Evolutionary conservation across 2,797 vertebrate genomes (phyloP).

Genomic region (Hirundo rustica): DNA sequence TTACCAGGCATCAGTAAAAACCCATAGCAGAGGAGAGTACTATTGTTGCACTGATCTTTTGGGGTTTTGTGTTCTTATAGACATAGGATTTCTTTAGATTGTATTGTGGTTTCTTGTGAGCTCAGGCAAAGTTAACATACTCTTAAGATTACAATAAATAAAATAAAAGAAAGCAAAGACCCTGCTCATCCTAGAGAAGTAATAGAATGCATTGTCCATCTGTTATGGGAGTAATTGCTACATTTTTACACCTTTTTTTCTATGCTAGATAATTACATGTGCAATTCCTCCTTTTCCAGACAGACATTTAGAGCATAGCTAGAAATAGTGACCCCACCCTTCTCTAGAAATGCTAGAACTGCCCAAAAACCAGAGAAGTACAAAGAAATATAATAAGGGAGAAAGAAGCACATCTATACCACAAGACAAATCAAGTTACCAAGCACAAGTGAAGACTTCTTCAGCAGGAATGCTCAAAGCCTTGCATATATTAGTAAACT

Average conservation of each 20-base stretch:
- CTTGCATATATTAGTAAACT: neutral
- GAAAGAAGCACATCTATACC: neutral
- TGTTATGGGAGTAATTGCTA: neutral
- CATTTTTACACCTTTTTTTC: neutral
- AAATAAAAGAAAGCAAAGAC: neutral
- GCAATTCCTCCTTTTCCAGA: neutral
- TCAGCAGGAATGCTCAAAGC: neutral
- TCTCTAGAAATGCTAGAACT: conserved; percentile 49
- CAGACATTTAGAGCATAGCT: neutral
- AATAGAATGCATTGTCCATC: neutral
- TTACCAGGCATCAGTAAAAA: neutral
- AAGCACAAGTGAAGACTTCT: neutral
- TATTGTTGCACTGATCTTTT: neutral
- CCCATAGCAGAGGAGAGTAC: neutral
- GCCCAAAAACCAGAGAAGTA: neutral
- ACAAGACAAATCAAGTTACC: neutral
- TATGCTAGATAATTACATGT: neutral
- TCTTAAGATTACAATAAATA: neutral
- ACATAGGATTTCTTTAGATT: neutral
- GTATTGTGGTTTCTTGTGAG: neutral
- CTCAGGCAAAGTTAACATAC: neutral
- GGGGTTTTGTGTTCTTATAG: neutral
- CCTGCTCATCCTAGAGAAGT: neutral
- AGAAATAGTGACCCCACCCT: conserved; percentile 12
- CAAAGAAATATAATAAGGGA: neutral